A percentile compares a stretch with the other conserved stretches of the same genome.
Evolutionary conservation across 2,113 vertebrate genomes (phyloP).

Genomic region (Tauraco erythrolophus): DNA sequence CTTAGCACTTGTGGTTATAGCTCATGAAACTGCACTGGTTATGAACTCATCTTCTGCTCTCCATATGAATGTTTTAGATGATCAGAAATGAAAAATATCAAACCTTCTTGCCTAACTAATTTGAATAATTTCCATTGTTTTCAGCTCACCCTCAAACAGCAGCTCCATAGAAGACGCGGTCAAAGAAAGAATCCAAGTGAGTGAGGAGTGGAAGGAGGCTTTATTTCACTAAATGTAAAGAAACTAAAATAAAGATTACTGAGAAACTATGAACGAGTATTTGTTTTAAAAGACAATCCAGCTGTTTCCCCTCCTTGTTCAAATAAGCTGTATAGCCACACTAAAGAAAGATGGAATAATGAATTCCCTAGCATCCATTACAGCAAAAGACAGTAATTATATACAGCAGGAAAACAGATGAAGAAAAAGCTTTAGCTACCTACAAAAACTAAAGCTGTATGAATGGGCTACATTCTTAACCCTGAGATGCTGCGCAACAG

Average conservation of each 20-base stretch:
- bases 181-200: slow-evolving; percentile 20
- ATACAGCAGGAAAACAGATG: slow-evolving; percentile 35
- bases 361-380: slow-evolving; percentile 22
- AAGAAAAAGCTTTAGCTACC: slow-evolving; percentile 46
- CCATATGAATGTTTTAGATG: background rate
- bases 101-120: background rate
- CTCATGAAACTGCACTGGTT: background rate
- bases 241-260: slow-evolving; percentile 65
- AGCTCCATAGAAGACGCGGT: background rate
- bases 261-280: slow-evolving; percentile 53
- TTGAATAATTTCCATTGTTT: background rate
- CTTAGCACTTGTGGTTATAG: background rate
- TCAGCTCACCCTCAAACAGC: slow-evolving; percentile 29
- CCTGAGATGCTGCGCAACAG: slow-evolving; percentile 37
- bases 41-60: background rate
- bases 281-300: slow-evolving; percentile 71
- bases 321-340: slow-evolving; percentile 15
- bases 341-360: slow-evolving; percentile 14
- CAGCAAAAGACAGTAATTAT: slow-evolving; percentile 22
- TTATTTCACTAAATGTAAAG: slow-evolving; percentile 63
- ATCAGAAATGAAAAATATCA: background rate
- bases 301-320: slow-evolving; percentile 51
- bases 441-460: slow-evolving; percentile 44
- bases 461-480: slow-evolving; percentile 50
- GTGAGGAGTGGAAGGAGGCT: slow-evolving; percentile 36